A percentile compares a stretch with the other conserved stretches of the same genome.
Evolutionary conservation across 1,140 invertebrate species (phyloP).

Genomic region (Drosophila gunungcola): DNA sequence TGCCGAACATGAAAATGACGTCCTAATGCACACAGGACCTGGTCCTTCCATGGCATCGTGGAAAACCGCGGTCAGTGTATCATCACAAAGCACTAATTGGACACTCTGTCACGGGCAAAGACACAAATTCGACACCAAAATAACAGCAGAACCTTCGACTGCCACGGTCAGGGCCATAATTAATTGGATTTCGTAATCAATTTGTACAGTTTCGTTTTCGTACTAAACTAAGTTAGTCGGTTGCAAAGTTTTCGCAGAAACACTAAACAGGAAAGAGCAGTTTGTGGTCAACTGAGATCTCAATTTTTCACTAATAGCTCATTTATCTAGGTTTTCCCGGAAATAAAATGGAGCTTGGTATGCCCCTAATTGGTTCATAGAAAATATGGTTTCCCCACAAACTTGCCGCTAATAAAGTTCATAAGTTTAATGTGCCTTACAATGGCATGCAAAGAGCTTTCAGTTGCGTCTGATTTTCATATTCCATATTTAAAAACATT

Average conservation of each 20-base stretch:
- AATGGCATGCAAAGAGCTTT: background rate
- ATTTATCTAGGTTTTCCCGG: background rate
- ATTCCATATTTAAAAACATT: no score
- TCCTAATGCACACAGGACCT: background rate
- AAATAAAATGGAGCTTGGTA: background rate
- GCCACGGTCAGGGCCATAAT: slow-evolving; percentile 28
- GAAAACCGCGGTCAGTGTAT: slow-evolving; percentile 18
- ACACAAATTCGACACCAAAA: slow-evolving; percentile 2
- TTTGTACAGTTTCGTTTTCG: slow-evolving; percentile 48
- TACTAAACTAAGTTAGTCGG: slow-evolving; percentile 43
- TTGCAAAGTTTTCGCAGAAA: slow-evolving; percentile 25
- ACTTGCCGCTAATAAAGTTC: no score
- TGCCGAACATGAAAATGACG: background rate
- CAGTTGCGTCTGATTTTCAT: no score
- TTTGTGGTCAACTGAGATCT: background rate
- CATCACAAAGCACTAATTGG: slow-evolving; percentile 33
- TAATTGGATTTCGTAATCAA: slow-evolving; percentile 56
- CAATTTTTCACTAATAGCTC: background rate
- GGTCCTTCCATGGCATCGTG: slow-evolving; percentile 2
- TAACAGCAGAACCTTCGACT: slow-evolving; percentile 6
- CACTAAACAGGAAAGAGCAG: background rate
- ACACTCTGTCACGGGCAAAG: slow-evolving; percentile 32
- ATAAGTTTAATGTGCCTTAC: no score
- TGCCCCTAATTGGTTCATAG: no score
- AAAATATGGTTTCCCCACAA: no score